phyloP scores from a whole-genome alignment of 2,888 invertebrate genomes.

The Zele albiditarsus region DNA sequence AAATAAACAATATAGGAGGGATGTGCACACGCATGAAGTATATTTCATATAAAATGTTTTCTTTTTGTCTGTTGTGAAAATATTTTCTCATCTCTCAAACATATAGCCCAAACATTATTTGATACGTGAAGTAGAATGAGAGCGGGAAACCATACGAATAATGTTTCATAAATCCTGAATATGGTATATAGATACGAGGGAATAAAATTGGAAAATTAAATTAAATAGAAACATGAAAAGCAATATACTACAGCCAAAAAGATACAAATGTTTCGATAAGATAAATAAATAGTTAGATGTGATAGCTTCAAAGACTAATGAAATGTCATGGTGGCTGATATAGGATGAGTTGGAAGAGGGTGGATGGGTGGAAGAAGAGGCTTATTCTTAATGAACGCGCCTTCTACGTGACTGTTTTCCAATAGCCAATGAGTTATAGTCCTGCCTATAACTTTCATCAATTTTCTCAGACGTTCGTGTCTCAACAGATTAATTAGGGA shows the following conservation, averaged over 20 bases:
- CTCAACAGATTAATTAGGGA: background rate
- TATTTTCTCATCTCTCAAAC: background rate
- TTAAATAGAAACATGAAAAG: too few relatives aligned
- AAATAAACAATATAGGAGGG: background rate
- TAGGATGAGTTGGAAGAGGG: background rate
- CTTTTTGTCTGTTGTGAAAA: background rate
- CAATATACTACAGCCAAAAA: too few relatives aligned
- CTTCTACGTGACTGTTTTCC: constrained; percentile 34
- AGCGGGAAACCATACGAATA: background rate
- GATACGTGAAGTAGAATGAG: constrained; percentile 3
- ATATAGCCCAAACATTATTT: background rate
- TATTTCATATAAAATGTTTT: background rate
- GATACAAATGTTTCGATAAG: constrained; percentile 9
- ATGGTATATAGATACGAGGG: too few relatives aligned
- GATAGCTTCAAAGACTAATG: constrained; percentile 41
- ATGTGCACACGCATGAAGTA: background rate
- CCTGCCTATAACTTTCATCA: background rate
- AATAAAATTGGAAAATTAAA: too few relatives aligned
- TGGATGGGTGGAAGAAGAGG: background rate
- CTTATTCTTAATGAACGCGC: constrained; percentile 43
- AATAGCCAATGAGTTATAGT: constrained; percentile 27
- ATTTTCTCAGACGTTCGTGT: background rate
- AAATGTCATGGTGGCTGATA: constrained; percentile 33
- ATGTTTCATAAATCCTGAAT: background rate
- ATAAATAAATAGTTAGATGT: constrained; percentile 16